Evolutionary conservation across 2,888 invertebrate genomes (phyloP), one percentile per base, ranked within the genome.

Genomic region (Drosophila leonis): DNA sequence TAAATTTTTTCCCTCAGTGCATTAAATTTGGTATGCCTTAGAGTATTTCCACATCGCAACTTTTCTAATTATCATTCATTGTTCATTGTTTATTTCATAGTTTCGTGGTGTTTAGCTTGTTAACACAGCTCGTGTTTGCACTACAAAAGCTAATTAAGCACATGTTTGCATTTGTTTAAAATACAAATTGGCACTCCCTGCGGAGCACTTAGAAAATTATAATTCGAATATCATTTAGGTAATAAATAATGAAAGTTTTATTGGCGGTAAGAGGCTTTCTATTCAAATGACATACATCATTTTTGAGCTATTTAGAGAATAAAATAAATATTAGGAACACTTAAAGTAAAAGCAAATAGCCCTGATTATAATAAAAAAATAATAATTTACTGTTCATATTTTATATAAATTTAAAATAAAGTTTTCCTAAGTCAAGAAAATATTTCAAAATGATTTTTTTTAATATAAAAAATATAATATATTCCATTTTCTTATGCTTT

Each of bases 21-120:
- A n/a, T 2, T 48, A 24, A 35, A 10, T 33, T 57, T 29, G 1
- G 15, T 12, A 24, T 27, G 12, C 48, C 13, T 44, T 27, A 56
- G 73, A 31, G 74, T n/a, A 63, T 55, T 39, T 48, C 3, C 5
- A 10, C 9, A 49, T 51, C 37, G 18, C 0, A n/a, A 31, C 4
- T 15, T 49, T 31, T 13, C 10, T 27, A 52, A 37, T 27, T 29
- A 7, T 13, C 20, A 12, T 10, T 35, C 15, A 13, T 31, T 31
- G 31, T 18, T 42, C 8, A 39, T 49, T 64, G 29, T 13, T 15
- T 39, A 20, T 49, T 49, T 55, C 9, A 41, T 48, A 62, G 29
- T 12, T 15, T 37, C n/a, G 49, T 66, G 65, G 51, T 48, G 52
- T 81, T 83, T 65, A 52, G 69, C 65, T 67, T 68, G 78, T 81